Evolutionary conservation across 2,113 vertebrate genomes (phyloP).

Genomic region (Noctilio leporinus): DNA sequence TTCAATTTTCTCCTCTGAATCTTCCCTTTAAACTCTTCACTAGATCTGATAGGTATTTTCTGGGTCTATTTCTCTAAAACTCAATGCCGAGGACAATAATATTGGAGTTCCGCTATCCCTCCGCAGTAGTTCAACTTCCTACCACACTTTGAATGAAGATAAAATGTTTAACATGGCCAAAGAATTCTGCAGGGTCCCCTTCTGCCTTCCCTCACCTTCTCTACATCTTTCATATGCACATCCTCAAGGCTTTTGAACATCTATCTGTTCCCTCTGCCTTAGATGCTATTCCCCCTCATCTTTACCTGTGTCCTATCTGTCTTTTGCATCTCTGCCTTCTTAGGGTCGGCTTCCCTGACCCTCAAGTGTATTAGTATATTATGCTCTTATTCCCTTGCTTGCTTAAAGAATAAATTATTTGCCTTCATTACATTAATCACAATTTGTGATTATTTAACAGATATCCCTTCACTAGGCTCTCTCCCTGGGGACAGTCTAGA

Average conservation of each 20-base stretch:
- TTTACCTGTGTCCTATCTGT: neutral
- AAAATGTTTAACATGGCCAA: neutral
- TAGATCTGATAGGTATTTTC: neutral
- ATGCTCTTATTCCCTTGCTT: neutral
- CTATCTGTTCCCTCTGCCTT: neutral
- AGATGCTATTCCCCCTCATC: neutral
- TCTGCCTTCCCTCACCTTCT: neutral
- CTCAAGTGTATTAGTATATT: neutral
- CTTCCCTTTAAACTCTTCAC: neutral
- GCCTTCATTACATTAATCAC: neutral
- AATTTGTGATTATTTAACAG: neutral
- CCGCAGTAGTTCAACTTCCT: neutral
- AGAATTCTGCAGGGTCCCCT: no score
- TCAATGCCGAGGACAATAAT: fast-evolving
- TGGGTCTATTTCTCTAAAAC: neutral
- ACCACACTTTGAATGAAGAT: neutral
- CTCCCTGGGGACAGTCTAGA: neutral
- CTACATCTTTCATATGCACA: neutral
- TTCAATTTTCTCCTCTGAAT: neutral
- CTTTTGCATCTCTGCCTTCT: neutral
- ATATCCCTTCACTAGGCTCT: neutral
- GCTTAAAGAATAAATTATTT: neutral
- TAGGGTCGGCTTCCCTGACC: neutral
- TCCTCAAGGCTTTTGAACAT: fast-evolving
- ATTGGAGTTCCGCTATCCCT: neutral